Evolutionary conservation across 2,888 invertebrate genomes (phyloP).

Genomic region (Coenonympha arcania): DNA sequence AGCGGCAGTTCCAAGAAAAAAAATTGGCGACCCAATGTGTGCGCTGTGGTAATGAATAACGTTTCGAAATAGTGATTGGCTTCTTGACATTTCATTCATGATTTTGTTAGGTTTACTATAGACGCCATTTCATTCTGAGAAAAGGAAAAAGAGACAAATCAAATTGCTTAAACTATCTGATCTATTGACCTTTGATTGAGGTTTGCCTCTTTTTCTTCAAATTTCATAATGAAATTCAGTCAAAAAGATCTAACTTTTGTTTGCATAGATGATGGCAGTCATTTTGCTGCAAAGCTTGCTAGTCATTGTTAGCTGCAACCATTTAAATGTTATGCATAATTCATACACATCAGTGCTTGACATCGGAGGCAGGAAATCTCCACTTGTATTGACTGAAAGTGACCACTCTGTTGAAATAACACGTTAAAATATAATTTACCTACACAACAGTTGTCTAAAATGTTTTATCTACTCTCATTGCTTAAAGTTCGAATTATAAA

Average conservation of each 20-base stretch:
- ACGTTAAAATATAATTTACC: slow-evolving; percentile 27
- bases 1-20: slow-evolving; percentile 49
- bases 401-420: slow-evolving; percentile 31
- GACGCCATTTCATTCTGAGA: not conserved
- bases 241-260: too few species aligned
- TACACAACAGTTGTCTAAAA: slow-evolving; percentile 27
- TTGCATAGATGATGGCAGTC: not conserved
- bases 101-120: slow-evolving; percentile 2
- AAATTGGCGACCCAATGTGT: slow-evolving; percentile 49
- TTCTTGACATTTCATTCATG: slow-evolving; percentile 13
- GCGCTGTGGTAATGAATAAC: slow-evolving; percentile 43
- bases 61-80: slow-evolving; percentile 33
- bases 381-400: slow-evolving; percentile 37
- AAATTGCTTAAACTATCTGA: not conserved
- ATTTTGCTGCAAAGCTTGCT: slow-evolving; percentile 19
- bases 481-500: too few species aligned
- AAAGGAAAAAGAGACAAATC: not conserved
- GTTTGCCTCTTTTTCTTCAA: too few species aligned
- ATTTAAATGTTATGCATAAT: slow-evolving; percentile 33
- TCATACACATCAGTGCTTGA: slow-evolving; percentile 42
- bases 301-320: slow-evolving; percentile 32
- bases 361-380: slow-evolving; percentile 48
- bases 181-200: too few species aligned
- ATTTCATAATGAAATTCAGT: too few species aligned
- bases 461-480: too few species aligned